Evolutionary conservation across 2,888 invertebrate genomes (phyloP), one percentile per base, ranked within the genome.

Genomic region (Lobophora halterata): DNA sequence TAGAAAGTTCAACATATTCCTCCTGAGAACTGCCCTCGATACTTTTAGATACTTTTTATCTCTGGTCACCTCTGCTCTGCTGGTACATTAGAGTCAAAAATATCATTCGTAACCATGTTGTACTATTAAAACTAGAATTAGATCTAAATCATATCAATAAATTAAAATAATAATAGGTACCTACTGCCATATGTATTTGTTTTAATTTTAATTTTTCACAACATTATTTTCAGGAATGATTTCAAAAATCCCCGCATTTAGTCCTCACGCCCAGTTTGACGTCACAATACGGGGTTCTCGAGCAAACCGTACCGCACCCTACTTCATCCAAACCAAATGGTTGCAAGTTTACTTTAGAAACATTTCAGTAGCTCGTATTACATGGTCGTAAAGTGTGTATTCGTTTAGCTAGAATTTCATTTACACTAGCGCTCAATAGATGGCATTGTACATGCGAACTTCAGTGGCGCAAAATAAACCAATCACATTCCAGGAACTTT

Each of bases 191-290:
- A n/a, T n/a, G n/a, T n/a, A n/a, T n/a, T n/a, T n/a, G n/a, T n/a
- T n/a, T n/a, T n/a, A n/a, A n/a, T n/a, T n/a, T n/a, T n/a, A n/a
- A n/a, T n/a, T n/a, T n/a, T n/a, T n/a, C n/a, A n/a, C n/a, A n/a
- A n/a, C n/a, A n/a, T n/a, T n/a, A n/a, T 9, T 21, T 21, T 21
- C 3, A 3, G 7, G 3, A 12, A 4, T 24, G n/a, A 16, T 19
- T 29, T 44, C 43, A 3, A 36, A 50, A 71, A 46, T 20, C 25
- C 52, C 73, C 87, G 86, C 80, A 40, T 34, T 69, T 59, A 45
- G 39, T 34, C 61, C 62, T 86, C 87, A 88, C 88, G 88, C 88
- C 88, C 88, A 85, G 86, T 83, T 86, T 88, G 87, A 88, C 88
- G 88, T 88, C 87, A 88, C 79, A 55, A 49, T 65, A 63, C 71